phyloP scores from a whole-genome alignment of 2,888 invertebrate species.

The Osmoderma eremita region DNA sequence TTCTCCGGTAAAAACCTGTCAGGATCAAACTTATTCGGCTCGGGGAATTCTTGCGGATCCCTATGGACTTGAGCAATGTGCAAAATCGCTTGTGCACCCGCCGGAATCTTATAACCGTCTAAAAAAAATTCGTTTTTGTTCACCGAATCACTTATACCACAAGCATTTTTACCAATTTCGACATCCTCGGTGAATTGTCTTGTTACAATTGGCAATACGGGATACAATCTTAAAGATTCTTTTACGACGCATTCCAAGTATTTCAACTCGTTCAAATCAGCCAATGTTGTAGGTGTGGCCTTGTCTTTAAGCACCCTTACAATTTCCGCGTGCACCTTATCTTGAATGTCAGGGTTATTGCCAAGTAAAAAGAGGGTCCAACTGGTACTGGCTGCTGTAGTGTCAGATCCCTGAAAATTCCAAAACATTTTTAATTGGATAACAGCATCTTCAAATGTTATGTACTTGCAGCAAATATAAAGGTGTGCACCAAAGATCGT shows the following conservation, averaged over 20 bases:
- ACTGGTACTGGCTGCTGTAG: constrained; percentile 55
- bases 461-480: constrained; percentile 52
- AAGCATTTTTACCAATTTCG: constrained; percentile 64
- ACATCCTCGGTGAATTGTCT: constrained; percentile 69
- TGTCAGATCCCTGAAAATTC: constrained; percentile 53
- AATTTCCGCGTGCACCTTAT: constrained; percentile 65
- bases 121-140: no score
- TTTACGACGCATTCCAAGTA: constrained; percentile 78
- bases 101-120: constrained; percentile 46
- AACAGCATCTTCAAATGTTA: neutral
- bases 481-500: constrained; percentile 56
- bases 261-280: constrained; percentile 70
- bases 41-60: constrained; percentile 26
- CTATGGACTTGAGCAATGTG: constrained; percentile 33
- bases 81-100: constrained; percentile 23
- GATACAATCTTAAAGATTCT: constrained; percentile 73
- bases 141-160: neutral
- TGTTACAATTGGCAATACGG: constrained; percentile 74
- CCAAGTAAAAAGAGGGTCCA: constrained; percentile 55
- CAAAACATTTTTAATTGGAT: neutral
- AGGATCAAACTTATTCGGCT: constrained; percentile 38
- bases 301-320: constrained; percentile 63
- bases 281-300: constrained; percentile 62
- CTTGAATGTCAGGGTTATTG: constrained; percentile 57
- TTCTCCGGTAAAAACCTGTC: constrained; percentile 40